Base-by-base conservation (phyloP, 2,888 invertebrate species). In the Lamproptera curius region DNA sequence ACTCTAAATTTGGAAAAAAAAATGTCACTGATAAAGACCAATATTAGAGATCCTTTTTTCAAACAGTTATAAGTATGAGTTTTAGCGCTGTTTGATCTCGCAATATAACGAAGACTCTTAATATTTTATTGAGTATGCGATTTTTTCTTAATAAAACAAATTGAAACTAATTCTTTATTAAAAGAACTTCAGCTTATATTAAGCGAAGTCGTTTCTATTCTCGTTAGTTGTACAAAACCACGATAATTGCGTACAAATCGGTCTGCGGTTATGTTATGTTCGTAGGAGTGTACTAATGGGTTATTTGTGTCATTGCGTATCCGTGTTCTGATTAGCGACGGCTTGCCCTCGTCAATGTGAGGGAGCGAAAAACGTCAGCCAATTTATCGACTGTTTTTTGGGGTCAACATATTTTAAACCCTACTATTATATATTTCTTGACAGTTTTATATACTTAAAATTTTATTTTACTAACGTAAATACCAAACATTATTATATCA, bases 291-390 rank as follows among this genome's bases (percentile, higher is more conserved):
- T 33, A 14, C 46, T 41, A 41, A 46, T 46, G 40, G 40, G 20
- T 26, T 46, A 46, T 41, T 46, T 46, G 40, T 46, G 46, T 46
- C 40, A 15, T 34, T 20, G 34, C n/a, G 31, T 41, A 31, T 41
- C 17, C 35, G n/a, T 46, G 41, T 46, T 41, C 41, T 41, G 36
- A 41, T 46, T 41, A 41, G 35, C 41, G 17, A 14, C 28, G 46
- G 41, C 41, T 46, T 41, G 26, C 46, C 46, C 46, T 46, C 41
- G 41, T 46, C 36, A 46, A 39, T 14, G 46, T 36, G 14, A 36
- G 36, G 16, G 45, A 39, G 34, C 4, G 26, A 46, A 46, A 40
- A 36, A 28, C 28, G 41, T 28, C 15, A 35, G 36, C 40, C 36
- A 41, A 46, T 46, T 46, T 46, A 36, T 36, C 40, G 36, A 3